phyloP scores from a whole-genome alignment of 2,888 invertebrate genomes.

The Caenorhabditis sp. region DNA sequence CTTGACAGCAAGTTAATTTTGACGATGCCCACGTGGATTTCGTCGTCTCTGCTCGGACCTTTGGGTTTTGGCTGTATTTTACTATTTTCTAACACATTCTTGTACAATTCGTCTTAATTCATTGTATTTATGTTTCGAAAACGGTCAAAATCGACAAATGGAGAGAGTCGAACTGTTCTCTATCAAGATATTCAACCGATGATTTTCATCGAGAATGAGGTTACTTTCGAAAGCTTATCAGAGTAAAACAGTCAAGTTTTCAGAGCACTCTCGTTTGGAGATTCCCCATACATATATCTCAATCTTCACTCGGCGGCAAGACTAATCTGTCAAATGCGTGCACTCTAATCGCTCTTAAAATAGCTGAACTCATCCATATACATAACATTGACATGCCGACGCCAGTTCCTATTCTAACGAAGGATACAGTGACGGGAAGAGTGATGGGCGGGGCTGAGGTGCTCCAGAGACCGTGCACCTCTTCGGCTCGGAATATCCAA shows the following conservation, averaged over 20 bases:
- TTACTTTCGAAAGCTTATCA: neutral
- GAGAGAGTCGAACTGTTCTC: neutral
- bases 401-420: neutral
- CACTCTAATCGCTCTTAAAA: slow-evolving; percentile 62
- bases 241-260: neutral
- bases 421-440: neutral
- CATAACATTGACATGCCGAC: slow-evolving; percentile 51
- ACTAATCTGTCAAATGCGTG: slow-evolving; percentile 62
- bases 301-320: slow-evolving; percentile 63
- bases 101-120: slow-evolving; percentile 18
- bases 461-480: neutral
- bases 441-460: slow-evolving; percentile 25
- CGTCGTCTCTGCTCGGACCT: neutral
- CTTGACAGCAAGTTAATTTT: neutral
- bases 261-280: slow-evolving; percentile 59
- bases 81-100: slow-evolving; percentile 1
- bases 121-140: slow-evolving; percentile 12
- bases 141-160: slow-evolving; percentile 5
- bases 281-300: slow-evolving; percentile 59
- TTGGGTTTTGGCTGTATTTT: neutral
- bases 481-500: too few relatives aligned
- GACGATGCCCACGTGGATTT: neutral
- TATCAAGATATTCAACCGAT: slow-evolving; percentile 18
- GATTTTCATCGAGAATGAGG: slow-evolving; percentile 31
- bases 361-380: slow-evolving; percentile 55